Conservation (phyloP, 2,113 vertebrate species). For the Ceuthmochares aereus region DNA sequence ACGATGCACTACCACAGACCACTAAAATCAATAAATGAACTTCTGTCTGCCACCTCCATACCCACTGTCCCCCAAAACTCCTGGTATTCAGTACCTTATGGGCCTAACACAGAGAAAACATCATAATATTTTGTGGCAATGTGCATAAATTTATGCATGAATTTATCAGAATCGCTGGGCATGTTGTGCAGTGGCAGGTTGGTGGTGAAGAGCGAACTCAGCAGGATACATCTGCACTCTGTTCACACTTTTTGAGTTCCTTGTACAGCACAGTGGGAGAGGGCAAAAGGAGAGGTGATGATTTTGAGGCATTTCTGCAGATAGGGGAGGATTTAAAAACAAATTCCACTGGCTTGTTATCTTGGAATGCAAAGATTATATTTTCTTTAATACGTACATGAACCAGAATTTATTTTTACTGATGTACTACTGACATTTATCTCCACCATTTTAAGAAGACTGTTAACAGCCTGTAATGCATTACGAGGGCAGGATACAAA, state of each 20-base stretch:
- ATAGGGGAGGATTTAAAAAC: background rate
- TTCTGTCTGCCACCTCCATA: background rate
- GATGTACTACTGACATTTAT: background rate
- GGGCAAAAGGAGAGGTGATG: background rate
- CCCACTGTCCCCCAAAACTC: background rate
- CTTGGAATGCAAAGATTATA: background rate
- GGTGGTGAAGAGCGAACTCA: background rate
- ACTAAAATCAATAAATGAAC: background rate
- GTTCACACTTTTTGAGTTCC: background rate
- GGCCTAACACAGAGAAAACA: background rate
- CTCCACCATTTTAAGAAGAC: background rate
- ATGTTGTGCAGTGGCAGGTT: background rate
- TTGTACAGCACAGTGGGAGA: background rate
- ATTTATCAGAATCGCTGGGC: background rate
- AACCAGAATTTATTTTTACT: slow-evolving; percentile 4
- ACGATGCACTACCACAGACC: background rate
- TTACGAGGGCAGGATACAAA: slow-evolving; percentile 24
- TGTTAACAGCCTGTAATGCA: background rate
- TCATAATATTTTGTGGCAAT: background rate
- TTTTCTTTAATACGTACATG: background rate
- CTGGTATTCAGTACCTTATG: background rate
- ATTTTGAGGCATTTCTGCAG: background rate
- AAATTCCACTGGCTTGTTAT: background rate
- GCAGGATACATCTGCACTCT: background rate
- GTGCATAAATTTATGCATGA: background rate